Evolutionary conservation across 2,888 invertebrate species (phyloP), one percentile per base, ranked within the genome.

Genomic region (Platycheirus rosarum): DNA sequence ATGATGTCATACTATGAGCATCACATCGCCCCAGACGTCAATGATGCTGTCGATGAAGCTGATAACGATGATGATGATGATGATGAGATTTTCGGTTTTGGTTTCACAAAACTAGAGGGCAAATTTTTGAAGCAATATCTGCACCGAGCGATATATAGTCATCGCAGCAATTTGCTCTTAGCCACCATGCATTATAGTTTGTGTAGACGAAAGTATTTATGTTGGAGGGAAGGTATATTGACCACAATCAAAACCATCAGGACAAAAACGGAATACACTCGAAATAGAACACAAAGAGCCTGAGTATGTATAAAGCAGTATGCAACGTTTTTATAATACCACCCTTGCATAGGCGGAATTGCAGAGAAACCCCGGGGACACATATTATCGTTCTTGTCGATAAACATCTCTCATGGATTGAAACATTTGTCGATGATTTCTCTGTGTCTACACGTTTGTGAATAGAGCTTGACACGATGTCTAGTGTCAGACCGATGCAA

Each of bases 81-180:
- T 60, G 76, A 76, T 77, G 77, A 78, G 73, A 73, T 78, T 78
- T 73, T 78, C 66, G 65, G 71, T 71, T 77, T 77, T 65, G 71
- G 71, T 77, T 71, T 65, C 40, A 51, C 66, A 49, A 66, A 76
- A 77, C 77, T 57, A 71, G 62, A 57, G 77, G 65, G 35, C 20
- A 49, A 77, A 60, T 44, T 77, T 70, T 49, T 49, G 16, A 20
- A 35, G 20, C 55, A 49, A 57, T 77, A 69, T 63, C 55, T 20
- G 55, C 7, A 32, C 4, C 2, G 11, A 9, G 23, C 13, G 20
- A 3, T 29, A n/a, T 57, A 71, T 71, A 62, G 23, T 44, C 70
- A 77, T 77, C 42, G 63, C 42, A 77, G 65, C 71, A 77, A 77
- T 77, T 70, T 76, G 76, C 57, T 70, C 40, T 55, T 26, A 63